A percentile compares a stretch with the other conserved stretches of the same genome.
Conservation (phyloP, 2,888 invertebrate species). For the Scaptomyza caliginosa region DNA sequence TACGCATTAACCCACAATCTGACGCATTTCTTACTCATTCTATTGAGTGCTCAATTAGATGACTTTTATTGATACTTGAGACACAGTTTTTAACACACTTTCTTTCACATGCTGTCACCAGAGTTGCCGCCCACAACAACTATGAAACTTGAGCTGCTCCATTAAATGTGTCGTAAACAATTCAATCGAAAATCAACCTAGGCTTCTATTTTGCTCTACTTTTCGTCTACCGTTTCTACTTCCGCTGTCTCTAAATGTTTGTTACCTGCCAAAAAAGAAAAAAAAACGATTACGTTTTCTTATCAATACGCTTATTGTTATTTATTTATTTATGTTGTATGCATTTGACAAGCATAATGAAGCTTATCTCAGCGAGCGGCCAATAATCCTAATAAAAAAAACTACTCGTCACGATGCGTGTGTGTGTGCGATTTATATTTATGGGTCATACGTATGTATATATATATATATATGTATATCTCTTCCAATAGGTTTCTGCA, state of each 20-base stretch:
- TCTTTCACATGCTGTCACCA: constrained; percentile 34
- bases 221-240: constrained; percentile 9
- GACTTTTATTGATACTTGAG: constrained; percentile 48
- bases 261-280: constrained; percentile 34
- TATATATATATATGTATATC: constrained; percentile 14
- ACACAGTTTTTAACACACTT: constrained; percentile 45
- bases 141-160: constrained; percentile 12
- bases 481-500: constrained; percentile 50
- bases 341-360: constrained; percentile 45
- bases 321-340: constrained; percentile 11
- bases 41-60: constrained; percentile 25
- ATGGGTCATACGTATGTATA: constrained; percentile 30
- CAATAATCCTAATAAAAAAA: constrained; percentile 42
- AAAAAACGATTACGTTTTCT: constrained; percentile 39
- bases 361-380: constrained; percentile 43
- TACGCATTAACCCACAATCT: neutral
- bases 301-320: constrained; percentile 53
- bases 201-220: constrained; percentile 11
- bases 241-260: constrained; percentile 33
- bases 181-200: constrained; percentile 35
- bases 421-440: constrained; percentile 30
- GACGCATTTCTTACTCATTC: constrained; percentile 4
- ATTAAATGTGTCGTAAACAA: constrained; percentile 10
- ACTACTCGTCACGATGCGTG: constrained; percentile 14
- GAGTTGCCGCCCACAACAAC: neutral